A percentile compares a stretch with the other conserved stretches of the same genome.
Conservation (phyloP, 2,113 vertebrate genomes). For the Carollia perspicillata region DNA sequence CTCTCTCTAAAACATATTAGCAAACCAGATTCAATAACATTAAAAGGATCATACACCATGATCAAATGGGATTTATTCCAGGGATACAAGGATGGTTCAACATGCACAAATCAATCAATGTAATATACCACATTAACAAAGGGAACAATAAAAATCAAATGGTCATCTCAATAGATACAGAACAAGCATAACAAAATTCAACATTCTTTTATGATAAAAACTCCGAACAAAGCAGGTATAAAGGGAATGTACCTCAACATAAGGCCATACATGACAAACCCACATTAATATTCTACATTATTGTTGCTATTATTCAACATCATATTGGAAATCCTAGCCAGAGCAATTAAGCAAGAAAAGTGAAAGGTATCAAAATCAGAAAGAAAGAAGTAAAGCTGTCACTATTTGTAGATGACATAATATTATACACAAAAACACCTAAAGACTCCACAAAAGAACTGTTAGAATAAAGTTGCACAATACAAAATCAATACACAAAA, state of each 20-base stretch:
- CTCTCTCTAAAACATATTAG: too few relatives aligned
- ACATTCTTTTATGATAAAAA: not conserved
- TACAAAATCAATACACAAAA: not conserved
- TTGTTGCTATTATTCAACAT: not conserved
- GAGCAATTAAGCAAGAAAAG: not conserved
- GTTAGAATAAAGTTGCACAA: not conserved
- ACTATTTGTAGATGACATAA: not conserved
- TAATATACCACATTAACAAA: not conserved
- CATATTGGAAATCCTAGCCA: not conserved
- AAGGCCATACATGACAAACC: not conserved
- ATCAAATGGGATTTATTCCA: not conserved
- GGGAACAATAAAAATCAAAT: not conserved
- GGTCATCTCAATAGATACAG: not conserved
- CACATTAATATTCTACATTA: not conserved
- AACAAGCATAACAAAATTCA: not conserved
- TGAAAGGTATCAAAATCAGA: not conserved
- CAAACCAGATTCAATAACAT: not conserved
- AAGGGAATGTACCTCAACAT: not conserved
- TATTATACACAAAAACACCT: not conserved
- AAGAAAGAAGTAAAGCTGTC: not conserved
- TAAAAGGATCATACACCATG: not conserved
- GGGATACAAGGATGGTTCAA: not conserved
- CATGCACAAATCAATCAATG: not conserved
- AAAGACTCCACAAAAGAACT: not conserved
- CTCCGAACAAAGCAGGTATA: not conserved